A percentile compares a stretch with the other conserved stretches of the same genome.
These are phyloP conservation scores for Tachuris rubrigastra DNA, from an alignment of 2,113 vertebrate genomes.

Conservation along the genomic window DNA sequence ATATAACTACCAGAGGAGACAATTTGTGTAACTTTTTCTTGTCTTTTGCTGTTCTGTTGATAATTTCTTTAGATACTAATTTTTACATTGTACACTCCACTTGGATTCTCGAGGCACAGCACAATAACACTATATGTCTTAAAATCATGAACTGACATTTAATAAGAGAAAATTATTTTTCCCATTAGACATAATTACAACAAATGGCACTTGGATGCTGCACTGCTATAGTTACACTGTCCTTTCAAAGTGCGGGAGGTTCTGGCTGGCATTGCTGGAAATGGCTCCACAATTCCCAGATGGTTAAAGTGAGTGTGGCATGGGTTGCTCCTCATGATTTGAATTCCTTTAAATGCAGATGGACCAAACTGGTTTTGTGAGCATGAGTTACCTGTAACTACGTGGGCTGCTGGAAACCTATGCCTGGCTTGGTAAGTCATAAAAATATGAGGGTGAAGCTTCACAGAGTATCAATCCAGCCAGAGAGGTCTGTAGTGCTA, in stretches of 20 bases:
- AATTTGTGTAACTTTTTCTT: not conserved
- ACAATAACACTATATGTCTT: not conserved
- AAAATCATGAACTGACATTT: not conserved
- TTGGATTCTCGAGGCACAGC: not conserved
- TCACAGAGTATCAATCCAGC: not conserved
- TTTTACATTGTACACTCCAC: not conserved
- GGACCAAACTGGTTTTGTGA: not conserved
- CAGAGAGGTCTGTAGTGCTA: not conserved
- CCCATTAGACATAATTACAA: not conserved
- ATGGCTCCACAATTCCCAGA: not conserved
- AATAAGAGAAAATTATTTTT: not conserved
- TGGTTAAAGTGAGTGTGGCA: not conserved
- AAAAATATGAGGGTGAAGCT: not conserved
- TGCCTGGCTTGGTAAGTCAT: not conserved
- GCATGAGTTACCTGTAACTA: not conserved
- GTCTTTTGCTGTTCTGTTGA: not conserved
- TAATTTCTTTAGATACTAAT: not conserved
- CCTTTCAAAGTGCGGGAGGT: not conserved
- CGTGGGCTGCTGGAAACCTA: not conserved
- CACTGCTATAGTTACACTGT: not conserved
- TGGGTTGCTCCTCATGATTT: not conserved
- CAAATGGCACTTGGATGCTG: fast-evolving
- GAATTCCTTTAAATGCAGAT: not conserved
- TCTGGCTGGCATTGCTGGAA: not conserved
- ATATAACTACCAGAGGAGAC: not conserved